Percentiles rank a stretch among this genome's conserved stretches.
These are phyloP conservation scores for Entomobrya proxima DNA, from an alignment of 2,888 invertebrate species.

Conservation along the genomic window DNA sequence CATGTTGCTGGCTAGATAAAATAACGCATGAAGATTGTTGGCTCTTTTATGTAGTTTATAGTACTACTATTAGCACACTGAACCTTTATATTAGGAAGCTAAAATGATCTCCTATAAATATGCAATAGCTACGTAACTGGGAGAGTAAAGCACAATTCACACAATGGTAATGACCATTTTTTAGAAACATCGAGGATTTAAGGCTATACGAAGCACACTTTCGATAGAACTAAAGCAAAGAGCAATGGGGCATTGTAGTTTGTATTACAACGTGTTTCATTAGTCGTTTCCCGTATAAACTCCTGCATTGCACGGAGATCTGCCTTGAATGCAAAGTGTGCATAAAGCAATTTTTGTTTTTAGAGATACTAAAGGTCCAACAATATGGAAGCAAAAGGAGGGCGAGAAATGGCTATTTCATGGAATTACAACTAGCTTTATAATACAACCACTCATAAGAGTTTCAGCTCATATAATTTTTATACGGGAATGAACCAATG, in stretches of 20 bases:
- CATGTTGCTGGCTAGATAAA: neutral
- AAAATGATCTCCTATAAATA: neutral
- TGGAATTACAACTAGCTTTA: too few relatives aligned
- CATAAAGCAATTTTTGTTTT: too few relatives aligned
- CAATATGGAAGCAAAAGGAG: too few relatives aligned
- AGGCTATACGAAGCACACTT: neutral
- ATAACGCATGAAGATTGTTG: neutral
- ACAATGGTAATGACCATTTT: constrained; percentile 8
- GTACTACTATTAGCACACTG: too few relatives aligned
- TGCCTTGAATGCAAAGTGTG: too few relatives aligned
- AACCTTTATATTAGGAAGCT: constrained; percentile 22
- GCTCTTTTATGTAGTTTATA: neutral
- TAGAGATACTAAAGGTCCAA: too few relatives aligned
- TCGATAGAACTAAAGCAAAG: neutral
- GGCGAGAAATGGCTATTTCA: too few relatives aligned
- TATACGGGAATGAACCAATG: too few relatives aligned
- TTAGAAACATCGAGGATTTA: neutral
- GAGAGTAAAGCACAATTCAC: neutral
- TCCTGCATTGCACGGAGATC: neutral
- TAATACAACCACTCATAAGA: too few relatives aligned
- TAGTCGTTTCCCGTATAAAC: neutral
- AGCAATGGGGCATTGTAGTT: constrained; percentile 48
- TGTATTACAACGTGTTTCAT: constrained; percentile 29
- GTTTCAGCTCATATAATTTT: too few relatives aligned
- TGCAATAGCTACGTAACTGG: neutral